Evolutionary conservation across 2,888 invertebrate species (phyloP).

Genomic region (Lamellibrachia satsuma): DNA sequence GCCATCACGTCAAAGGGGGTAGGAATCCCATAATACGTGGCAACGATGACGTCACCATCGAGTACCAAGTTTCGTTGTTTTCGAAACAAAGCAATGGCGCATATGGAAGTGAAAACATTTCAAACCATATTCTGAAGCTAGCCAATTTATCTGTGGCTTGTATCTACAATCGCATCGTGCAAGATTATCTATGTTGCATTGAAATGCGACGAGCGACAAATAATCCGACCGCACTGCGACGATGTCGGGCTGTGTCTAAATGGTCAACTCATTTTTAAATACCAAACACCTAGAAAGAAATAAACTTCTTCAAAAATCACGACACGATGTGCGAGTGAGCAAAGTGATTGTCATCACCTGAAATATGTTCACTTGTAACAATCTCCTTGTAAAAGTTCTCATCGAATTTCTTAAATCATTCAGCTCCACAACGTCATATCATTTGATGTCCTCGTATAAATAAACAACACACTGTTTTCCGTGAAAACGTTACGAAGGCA

Average conservation of each 20-base stretch:
- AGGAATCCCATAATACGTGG: background rate
- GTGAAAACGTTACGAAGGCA: background rate
- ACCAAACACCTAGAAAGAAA: background rate
- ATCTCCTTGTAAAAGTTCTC: background rate
- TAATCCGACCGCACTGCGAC: background rate
- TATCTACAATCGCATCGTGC: background rate
- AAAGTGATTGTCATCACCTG: background rate
- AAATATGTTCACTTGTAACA: background rate
- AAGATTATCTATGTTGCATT: background rate
- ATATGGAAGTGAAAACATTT: background rate
- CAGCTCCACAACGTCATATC: background rate
- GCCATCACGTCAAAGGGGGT: background rate
- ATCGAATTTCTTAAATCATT: background rate
- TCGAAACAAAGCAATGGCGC: background rate
- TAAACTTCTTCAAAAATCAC: background rate
- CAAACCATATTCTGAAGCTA: background rate
- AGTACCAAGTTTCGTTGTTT: background rate
- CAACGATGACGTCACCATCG: background rate
- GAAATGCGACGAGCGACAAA: background rate
- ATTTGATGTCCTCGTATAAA: background rate
- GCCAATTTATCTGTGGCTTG: background rate
- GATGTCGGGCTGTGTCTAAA: background rate
- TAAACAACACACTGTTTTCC: background rate
- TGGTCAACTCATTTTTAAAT: background rate
- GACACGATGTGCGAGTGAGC: background rate